A percentile compares a stretch with the other conserved stretches of the same genome.
Conservation (phyloP, 2,797 vertebrate genomes). For the Limnodromus scolopaceus region DNA sequence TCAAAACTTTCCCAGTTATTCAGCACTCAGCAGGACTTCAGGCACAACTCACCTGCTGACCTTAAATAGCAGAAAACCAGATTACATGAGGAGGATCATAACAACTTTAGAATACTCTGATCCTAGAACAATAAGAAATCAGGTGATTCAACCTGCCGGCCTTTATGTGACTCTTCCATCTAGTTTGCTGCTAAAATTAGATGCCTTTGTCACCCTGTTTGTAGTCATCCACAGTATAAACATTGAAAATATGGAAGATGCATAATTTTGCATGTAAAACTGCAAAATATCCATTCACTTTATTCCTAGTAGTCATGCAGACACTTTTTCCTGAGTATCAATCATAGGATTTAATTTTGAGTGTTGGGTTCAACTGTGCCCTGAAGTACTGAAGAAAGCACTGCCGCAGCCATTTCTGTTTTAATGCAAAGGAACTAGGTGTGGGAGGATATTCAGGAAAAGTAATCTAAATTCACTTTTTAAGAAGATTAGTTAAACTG, state of each 20-base stretch:
- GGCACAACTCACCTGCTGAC: neutral
- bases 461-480: constrained; percentile 21
- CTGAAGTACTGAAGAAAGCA: neutral
- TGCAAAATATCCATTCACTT: neutral
- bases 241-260: neutral
- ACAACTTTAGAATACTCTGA: neutral
- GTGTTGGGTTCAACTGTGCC: neutral
- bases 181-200: neutral
- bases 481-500: constrained; percentile 50
- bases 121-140: neutral
- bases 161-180: neutral
- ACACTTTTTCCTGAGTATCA: neutral
- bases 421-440: neutral
- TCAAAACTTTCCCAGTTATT: constrained; percentile 17
- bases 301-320: neutral
- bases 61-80: neutral
- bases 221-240: neutral
- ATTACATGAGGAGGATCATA: neutral
- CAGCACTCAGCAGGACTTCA: neutral
- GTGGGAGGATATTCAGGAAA: neutral
- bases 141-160: neutral
- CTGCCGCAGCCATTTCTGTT: neutral
- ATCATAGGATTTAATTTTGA: neutral
- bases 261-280: neutral
- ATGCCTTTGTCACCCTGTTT: neutral